Base-by-base conservation (phyloP, 2,113 vertebrate genomes). In the Thalassarche chlororhynchos region DNA sequence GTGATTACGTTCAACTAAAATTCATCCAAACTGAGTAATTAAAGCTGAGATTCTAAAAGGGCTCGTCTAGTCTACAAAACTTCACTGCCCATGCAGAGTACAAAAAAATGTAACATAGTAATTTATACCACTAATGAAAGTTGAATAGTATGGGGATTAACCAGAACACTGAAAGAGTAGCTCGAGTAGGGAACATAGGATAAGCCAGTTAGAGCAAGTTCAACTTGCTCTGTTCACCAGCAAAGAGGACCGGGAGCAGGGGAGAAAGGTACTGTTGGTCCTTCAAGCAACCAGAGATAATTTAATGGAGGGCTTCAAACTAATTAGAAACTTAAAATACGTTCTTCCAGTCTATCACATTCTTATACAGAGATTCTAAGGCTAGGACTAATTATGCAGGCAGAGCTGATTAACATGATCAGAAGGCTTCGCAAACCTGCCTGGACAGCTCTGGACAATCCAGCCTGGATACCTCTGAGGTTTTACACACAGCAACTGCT, bases 131-230 rank as follows among this genome's bases (percentile, higher is more conserved):
- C 55, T 70, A 81, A 71, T 19, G 6, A 40, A 74, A 57, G 46
- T 2, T 32, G 28, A 91, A 32, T 3, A 40, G 6, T 12, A 9
- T 6, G 24, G 47, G 47, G 21, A 68, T 36, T 47, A 68, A 71
- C 5, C 23, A 47, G 6, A 57, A 47, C 20, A 62, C 64, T 28
- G 15, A 31, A 36, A 55, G 28, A 61, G 14, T 0, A 55, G n/a
- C n/a, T 44, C 3, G 0, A 17, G 15, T 14, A 49, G 12, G 26
- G 18, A 77, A 47, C 9, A 32, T 0, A 2, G 14, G 15, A 17
- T 24, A 47, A 89, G 12, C 38, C 49, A 69, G 40, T 16, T n/a
- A 54, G 24, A 57, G 17, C 23, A 47, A 36, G 62, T 32, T 86
- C 68, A 77, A 7, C 46, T 46, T 75, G 24, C 40, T n/a, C 40